A percentile compares a stretch with the other conserved stretches of the same genome.
Conservation (phyloP, 1,140 invertebrate species). For the Drosophila orosa region DNA sequence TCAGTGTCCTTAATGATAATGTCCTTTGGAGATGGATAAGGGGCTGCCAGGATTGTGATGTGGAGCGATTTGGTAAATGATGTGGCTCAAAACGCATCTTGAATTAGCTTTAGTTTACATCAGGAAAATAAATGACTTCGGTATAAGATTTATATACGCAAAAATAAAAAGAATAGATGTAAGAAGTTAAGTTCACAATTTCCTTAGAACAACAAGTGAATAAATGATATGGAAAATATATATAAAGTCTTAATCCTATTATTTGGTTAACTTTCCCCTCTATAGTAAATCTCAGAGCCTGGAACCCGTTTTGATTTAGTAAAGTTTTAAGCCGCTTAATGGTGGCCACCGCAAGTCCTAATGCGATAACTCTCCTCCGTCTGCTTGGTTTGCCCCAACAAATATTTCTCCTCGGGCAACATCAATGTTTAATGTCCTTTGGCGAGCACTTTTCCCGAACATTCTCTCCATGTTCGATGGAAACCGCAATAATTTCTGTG, state of each 20-base stretch:
- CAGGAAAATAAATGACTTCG: not conserved
- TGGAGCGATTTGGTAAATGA: constrained; percentile 30
- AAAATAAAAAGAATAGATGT: not conserved
- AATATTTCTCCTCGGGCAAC: constrained; percentile 20
- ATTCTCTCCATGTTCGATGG: constrained; percentile 41
- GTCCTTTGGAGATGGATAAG: constrained; percentile 27
- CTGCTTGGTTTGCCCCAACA: not conserved
- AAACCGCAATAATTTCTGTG: constrained; percentile 74
- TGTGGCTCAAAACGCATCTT: constrained; percentile 18
- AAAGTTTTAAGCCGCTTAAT: constrained; percentile 54
- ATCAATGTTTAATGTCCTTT: constrained; percentile 65
- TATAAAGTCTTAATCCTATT: not conserved
- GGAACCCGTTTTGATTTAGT: constrained; percentile 20
- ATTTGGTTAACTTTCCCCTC: not conserved
- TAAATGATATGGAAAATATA: not conserved
- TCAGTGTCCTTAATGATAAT: constrained; percentile 56
- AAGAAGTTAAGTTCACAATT: not conserved
- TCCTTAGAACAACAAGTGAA: not conserved
- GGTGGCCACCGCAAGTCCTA: constrained; percentile 27
- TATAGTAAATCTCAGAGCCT: not conserved
- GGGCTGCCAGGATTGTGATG: constrained; percentile 16
- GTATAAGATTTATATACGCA: not conserved
- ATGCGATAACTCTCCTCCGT: constrained; percentile 32
- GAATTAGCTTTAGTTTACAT: not conserved
- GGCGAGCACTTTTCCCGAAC: constrained; percentile 28